Conservation (phyloP, 1,140 invertebrate species). For the Procambarus virginalis region DNA sequence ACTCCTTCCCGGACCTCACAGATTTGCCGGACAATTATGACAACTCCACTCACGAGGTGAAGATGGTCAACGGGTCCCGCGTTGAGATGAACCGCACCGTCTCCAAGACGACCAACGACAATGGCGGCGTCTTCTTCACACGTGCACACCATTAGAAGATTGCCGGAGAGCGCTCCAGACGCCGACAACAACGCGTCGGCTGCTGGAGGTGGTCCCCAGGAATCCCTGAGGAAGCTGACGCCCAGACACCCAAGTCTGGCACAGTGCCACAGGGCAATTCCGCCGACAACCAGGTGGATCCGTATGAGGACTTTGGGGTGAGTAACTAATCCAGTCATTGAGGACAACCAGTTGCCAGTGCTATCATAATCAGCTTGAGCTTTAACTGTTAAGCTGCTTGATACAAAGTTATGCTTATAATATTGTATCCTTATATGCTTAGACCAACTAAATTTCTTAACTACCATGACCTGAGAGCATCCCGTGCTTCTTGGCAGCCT, state of each 20-base stretch:
- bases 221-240: background rate
- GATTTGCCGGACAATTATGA: background rate
- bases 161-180: background rate
- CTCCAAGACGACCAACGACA: background rate
- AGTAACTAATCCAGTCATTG: background rate
- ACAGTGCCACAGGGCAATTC: background rate
- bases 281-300: background rate
- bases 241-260: background rate
- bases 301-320: background rate
- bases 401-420: background rate
- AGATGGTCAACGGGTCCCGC: background rate
- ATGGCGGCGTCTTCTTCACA: background rate
- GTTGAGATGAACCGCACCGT: background rate
- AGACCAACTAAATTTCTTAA: background rate
- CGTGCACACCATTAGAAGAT: background rate
- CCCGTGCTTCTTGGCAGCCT: background rate
- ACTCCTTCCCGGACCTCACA: background rate
- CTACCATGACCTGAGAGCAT: background rate
- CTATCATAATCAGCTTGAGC: background rate
- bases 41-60: conserved; percentile 10
- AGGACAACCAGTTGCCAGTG: background rate
- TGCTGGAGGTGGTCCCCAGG: background rate
- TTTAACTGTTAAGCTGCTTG: background rate
- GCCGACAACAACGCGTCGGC: background rate
- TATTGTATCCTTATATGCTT: background rate